Evolutionary conservation across 2,888 invertebrate species (phyloP), one percentile per base, ranked within the genome.

Genomic region (Stomorhina lunata): DNA sequence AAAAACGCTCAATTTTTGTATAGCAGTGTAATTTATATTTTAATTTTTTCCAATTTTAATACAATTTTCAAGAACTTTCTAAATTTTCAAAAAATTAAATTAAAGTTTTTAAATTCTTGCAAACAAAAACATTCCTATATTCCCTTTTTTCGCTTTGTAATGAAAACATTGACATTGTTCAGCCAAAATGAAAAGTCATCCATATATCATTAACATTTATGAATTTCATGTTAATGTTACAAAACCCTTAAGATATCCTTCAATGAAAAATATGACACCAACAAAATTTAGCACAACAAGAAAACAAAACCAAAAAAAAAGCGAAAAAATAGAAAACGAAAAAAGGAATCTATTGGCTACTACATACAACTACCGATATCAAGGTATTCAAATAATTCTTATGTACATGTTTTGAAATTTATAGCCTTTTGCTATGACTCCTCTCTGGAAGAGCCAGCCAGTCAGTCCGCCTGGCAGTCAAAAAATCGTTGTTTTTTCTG

Each of bases 181-280:
- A 37, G n/a, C 48, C 34, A 22, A 53, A 43, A 40, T 48, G 45
- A 48, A 78, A 15, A 71, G 32, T 32, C 27, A 76, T 37, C 66
- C 29, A 65, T 71, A 63, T 65, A 71, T 78, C 78, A 78, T 71
- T 65, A 37, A 57, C 57, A 57, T 65, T 65, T 75, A 43, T 82
- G 63, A 78, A 75, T 79, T 79, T 59, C 57, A 53, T 75, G 75
- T 79, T 75, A 79, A 75, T 53, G 57, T 79, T 71, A 50, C 73
- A 71, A 75, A 78, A 79, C 29, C 69, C 75, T 71, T 75, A 71
- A 75, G 57, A 82, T 75, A 71, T 75, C 43, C 57, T 69, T 75
- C 75, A 79, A 79, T 59, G 29, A 45, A 79, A 82, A 61, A 82
- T 82, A 59, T 78, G 79, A 79, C 71, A 82, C 59, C 22, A 71